These are phyloP conservation scores for Caenorhabditis imperialis DNA, from an alignment of 2,888 invertebrate species.

Conservation along the genomic window DNA sequence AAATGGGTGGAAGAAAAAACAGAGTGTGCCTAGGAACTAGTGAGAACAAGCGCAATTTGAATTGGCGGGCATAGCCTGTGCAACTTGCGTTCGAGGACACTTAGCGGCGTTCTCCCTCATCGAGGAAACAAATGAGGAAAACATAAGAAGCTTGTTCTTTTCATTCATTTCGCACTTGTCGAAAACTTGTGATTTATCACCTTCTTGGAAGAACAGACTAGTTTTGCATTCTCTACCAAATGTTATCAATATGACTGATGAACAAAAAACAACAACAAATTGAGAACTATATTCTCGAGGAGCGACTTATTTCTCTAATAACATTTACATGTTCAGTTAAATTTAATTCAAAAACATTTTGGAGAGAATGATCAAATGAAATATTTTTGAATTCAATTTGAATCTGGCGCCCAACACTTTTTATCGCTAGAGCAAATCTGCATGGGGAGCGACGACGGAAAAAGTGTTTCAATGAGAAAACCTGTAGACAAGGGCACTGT, in stretches of 20 bases:
- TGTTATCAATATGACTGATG: too few relatives aligned
- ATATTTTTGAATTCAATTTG: conserved; percentile 3
- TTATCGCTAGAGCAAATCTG: conserved; percentile 47
- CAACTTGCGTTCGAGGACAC: conserved; percentile 52
- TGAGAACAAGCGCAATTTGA: too few relatives aligned
- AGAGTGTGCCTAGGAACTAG: too few relatives aligned
- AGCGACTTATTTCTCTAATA: too few relatives aligned
- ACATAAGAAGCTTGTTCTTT: conserved; percentile 28
- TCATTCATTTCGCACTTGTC: neutral
- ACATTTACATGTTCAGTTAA: too few relatives aligned
- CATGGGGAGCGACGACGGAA: neutral
- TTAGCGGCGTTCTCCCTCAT: conserved; percentile 30
- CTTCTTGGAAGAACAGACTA: conserved; percentile 4
- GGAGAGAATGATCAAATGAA: too few relatives aligned
- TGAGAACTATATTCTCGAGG: too few relatives aligned
- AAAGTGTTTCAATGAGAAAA: conserved; percentile 12
- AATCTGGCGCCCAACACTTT: conserved; percentile 21
- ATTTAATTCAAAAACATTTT: too few relatives aligned
- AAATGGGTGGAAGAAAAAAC: neutral
- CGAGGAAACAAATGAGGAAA: neutral
- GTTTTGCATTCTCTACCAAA: too few relatives aligned
- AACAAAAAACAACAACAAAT: too few relatives aligned
- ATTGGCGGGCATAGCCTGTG: conserved; percentile 32
- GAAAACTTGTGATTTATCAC: conserved; percentile 47
- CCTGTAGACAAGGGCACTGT: conserved; percentile 1